A percentile compares a stretch with the other conserved stretches of the same genome.
Conservation (phyloP, 1,140 invertebrate genomes). For the Drosophila suzukii region DNA sequence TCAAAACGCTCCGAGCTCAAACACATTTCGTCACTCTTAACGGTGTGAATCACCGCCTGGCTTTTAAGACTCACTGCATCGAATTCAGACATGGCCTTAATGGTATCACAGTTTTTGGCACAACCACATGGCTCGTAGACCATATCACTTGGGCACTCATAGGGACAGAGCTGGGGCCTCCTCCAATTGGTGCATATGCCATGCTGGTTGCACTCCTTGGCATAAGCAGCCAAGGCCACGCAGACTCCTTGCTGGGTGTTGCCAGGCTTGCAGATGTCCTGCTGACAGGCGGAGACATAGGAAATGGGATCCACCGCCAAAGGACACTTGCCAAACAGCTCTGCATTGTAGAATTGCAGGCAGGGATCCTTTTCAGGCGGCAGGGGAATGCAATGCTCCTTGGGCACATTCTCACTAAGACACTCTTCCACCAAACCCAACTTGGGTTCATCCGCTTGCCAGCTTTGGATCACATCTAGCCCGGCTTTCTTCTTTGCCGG, state of each 20-base stretch:
- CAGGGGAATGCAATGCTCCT: constrained; percentile 85
- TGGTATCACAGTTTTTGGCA: constrained; percentile 88
- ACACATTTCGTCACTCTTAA: constrained; percentile 85
- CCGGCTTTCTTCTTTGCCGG: constrained; percentile 75
- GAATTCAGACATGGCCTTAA: constrained; percentile 76
- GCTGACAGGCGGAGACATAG: constrained; percentile 89
- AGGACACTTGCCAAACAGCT: constrained; percentile 90
- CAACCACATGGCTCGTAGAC: constrained; percentile 90
- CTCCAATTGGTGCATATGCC: constrained; percentile 91
- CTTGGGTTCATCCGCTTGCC: constrained; percentile 86
- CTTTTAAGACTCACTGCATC: constrained; percentile 84
- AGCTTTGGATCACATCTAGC: constrained; percentile 87
- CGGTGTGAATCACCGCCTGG: constrained; percentile 79
- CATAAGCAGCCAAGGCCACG: constrained; percentile 89
- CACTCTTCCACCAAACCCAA: constrained; percentile 71
- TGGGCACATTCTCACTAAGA: constrained; percentile 74
- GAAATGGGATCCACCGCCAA: constrained; percentile 88
- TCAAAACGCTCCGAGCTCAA: constrained; percentile 86
- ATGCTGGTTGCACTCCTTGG: constrained; percentile 88
- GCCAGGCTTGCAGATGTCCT: constrained; percentile 87
- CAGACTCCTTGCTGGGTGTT: constrained; percentile 87
- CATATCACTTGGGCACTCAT: constrained; percentile 86
- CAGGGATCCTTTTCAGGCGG: constrained; percentile 88
- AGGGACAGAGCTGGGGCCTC: constrained; percentile 87
- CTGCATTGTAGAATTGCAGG: constrained; percentile 86